Conservation (phyloP, 2,113 vertebrate species). For the Naja naja region DNA sequence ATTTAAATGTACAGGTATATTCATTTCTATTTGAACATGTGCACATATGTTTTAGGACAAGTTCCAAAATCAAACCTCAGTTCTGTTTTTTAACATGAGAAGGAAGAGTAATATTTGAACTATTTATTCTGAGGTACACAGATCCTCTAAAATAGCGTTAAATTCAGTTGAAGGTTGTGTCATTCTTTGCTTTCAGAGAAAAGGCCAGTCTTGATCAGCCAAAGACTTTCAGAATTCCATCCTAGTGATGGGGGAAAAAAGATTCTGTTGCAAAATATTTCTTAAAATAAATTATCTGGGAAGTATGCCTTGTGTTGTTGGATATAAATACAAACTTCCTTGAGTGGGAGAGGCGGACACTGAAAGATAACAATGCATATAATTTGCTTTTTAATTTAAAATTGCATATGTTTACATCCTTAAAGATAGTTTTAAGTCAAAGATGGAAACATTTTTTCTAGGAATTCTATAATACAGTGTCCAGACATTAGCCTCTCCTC, state of each 20-base stretch:
- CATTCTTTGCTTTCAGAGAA: not conserved
- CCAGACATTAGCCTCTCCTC: slow-evolving; percentile 61
- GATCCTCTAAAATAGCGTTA: not conserved
- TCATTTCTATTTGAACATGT: not conserved
- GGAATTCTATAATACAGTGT: slow-evolving; percentile 49
- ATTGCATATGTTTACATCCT: not conserved
- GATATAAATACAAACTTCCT: slow-evolving; percentile 40
- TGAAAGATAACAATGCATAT: slow-evolving; percentile 15
- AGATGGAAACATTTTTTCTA: slow-evolving; percentile 26
- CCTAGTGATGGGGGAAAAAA: slow-evolving; percentile 1
- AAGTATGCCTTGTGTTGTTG: slow-evolving; percentile 23
- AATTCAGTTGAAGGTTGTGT: not conserved
- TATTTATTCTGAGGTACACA: not conserved
- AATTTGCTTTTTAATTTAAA: slow-evolving; percentile 9
- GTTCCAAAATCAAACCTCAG: not conserved
- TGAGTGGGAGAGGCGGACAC: slow-evolving; percentile 28
- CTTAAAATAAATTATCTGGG: not conserved
- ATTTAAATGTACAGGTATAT: not conserved
- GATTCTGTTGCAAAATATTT: not conserved
- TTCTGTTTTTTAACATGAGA: not conserved
- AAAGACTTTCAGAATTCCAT: slow-evolving; percentile 13
- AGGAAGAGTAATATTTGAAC: not conserved
- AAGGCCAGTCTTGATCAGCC: not conserved
- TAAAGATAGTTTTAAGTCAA: not conserved
- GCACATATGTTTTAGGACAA: not conserved